phyloP scores from a whole-genome alignment of 1,140 invertebrate genomes.

The Spodoptera frugiperda region DNA sequence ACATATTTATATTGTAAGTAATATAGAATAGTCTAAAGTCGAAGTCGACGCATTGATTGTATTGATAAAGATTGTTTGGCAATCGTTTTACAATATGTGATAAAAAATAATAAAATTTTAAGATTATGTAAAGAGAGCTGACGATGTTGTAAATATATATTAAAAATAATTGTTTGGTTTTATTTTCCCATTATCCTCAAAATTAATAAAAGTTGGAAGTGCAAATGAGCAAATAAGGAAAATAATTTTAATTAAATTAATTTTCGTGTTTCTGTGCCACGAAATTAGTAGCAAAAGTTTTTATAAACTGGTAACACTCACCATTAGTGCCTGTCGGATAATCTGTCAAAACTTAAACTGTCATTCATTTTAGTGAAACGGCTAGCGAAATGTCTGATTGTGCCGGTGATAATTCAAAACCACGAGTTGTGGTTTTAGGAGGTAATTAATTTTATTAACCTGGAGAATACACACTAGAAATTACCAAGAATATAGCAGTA shows the following conservation, averaged over 20 bases:
- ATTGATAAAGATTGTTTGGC: no score
- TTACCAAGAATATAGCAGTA: neutral
- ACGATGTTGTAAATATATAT: no score
- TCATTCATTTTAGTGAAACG: conserved; percentile 72
- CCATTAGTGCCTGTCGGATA: neutral
- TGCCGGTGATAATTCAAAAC: conserved; percentile 82
- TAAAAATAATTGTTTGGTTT: no score
- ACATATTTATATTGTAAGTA: no score
- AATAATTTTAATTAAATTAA: neutral
- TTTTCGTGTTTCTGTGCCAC: neutral
- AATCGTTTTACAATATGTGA: no score
- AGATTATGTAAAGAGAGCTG: no score
- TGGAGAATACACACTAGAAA: neutral
- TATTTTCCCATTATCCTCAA: no score
- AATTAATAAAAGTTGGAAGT: no score
- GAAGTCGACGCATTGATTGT: no score
- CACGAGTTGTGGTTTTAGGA: conserved; percentile 80
- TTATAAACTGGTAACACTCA: conserved; percentile 3
- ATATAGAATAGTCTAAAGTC: no score
- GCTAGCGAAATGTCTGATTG: conserved; percentile 79
- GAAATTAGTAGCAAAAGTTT: neutral
- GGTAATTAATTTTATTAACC: conserved; percentile 62
- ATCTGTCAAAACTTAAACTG: conserved; percentile 64
- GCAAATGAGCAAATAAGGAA: no score
- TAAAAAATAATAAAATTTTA: no score